Conservation (phyloP, 2,113 vertebrate genomes). For the Serilophus lunatus region DNA sequence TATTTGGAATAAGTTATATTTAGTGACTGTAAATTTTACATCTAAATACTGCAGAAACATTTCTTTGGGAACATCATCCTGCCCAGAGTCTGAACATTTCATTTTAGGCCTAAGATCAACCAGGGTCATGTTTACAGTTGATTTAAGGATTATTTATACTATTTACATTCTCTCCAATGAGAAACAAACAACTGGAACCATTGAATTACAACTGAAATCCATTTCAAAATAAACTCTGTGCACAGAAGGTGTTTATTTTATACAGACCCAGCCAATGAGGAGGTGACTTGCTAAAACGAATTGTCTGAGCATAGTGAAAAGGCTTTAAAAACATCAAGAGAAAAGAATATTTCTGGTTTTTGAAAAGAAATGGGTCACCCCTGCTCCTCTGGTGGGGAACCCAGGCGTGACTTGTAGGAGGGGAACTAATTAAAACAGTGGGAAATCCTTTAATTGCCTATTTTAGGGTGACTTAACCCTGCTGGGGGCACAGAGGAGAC, state of each 20-base stretch:
- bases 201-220: not conserved
- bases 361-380: not conserved
- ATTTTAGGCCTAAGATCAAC: not conserved
- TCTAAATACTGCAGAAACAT: not conserved
- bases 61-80: not conserved
- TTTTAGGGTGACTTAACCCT: not conserved
- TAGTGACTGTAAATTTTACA: not conserved
- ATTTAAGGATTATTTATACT: not conserved
- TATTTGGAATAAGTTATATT: too few species aligned
- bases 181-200: not conserved
- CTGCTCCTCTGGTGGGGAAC: not conserved
- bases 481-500: too few species aligned
- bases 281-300: not conserved
- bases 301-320: not conserved
- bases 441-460: accelerated
- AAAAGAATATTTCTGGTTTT: not conserved
- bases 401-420: not conserved
- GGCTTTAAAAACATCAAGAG: not conserved
- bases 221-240: not conserved
- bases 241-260: not conserved
- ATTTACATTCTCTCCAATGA: not conserved
- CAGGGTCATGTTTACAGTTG: not conserved
- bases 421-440: not conserved
- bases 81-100: not conserved
- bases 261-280: not conserved